Percentiles rank a stretch among this genome's conserved stretches.
Evolutionary conservation across 2,113 vertebrate genomes (phyloP).

Genomic region (Passer domesticus): DNA sequence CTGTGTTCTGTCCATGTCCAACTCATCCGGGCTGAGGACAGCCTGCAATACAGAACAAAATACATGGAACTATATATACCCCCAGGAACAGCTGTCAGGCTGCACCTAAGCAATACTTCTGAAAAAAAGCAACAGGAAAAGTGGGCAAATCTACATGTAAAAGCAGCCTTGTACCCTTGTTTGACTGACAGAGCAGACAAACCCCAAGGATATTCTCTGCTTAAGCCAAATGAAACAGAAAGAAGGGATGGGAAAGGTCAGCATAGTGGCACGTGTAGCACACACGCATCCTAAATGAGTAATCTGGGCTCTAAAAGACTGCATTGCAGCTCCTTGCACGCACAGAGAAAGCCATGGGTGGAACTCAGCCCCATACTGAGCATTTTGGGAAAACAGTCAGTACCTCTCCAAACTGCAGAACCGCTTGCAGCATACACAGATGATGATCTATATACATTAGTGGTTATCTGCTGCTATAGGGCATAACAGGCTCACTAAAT

Average conservation of each 20-base stretch:
- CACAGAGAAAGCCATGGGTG: background rate
- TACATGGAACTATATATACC: background rate
- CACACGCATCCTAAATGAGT: background rate
- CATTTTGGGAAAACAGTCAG: background rate
- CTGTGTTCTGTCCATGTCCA: background rate
- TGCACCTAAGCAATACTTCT: background rate
- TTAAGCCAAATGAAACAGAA: background rate
- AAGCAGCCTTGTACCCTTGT: background rate
- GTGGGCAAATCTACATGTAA: background rate
- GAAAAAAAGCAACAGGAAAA: background rate
- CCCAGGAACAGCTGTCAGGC: background rate
- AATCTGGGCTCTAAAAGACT: background rate
- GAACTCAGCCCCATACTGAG: background rate
- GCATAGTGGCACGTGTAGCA: background rate
- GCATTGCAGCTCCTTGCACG: conserved; percentile 24
- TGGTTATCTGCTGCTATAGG: conserved; percentile 18
- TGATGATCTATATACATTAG: conserved; percentile 15
- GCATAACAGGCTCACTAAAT: background rate
- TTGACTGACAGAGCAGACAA: background rate
- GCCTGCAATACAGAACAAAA: background rate
- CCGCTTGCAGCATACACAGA: background rate
- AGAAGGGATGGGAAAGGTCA: conserved; percentile 28
- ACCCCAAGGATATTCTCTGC: background rate
- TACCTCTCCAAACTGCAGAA: background rate
- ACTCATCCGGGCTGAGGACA: background rate